A percentile compares a stretch with the other conserved stretches of the same genome.
Evolutionary conservation across 2,797 vertebrate genomes (phyloP).

Genomic region (Pelodytes ibericus): DNA sequence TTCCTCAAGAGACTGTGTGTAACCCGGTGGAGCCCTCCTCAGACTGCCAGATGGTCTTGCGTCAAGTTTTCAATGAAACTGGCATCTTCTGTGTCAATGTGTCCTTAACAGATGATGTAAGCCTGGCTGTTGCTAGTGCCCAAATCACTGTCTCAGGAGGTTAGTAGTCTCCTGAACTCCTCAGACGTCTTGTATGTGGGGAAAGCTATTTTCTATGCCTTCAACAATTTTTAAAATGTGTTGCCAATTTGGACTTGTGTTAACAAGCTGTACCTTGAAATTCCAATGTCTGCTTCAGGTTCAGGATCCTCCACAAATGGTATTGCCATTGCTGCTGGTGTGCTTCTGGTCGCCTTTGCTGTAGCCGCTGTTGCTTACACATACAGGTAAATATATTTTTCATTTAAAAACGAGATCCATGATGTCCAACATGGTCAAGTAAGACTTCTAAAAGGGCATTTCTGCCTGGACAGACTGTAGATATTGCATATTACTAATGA

Average conservation of each 20-base stretch:
- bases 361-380: conserved; percentile 76
- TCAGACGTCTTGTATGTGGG: no score
- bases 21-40: conserved; percentile 75
- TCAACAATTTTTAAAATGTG: no score
- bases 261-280: no score
- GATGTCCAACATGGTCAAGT: no score
- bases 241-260: no score
- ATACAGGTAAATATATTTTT: conserved; percentile 84
- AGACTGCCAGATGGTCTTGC: conserved; percentile 87
- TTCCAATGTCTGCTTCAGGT: conserved; percentile 14
- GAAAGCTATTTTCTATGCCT: no score
- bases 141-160: conserved; percentile 82
- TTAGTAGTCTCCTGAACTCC: no score
- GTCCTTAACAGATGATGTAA: conserved; percentile 85
- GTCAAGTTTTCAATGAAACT: conserved; percentile 84
- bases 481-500: no score
- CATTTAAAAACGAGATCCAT: no score
- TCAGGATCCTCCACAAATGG: conserved; percentile 68
- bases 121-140: conserved; percentile 85
- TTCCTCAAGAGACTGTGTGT: conserved; percentile 79
- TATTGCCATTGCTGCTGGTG: conserved; percentile 72
- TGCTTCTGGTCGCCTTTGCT: conserved; percentile 72
- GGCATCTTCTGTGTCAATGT: conserved; percentile 93
- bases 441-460: no score
- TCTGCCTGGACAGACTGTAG: no score